Percentiles rank a stretch among this genome's conserved stretches.
These are phyloP conservation scores for Paramisgurnus dabryanus DNA, from an alignment of 2,113 vertebrate species.

Conservation along the genomic window DNA sequence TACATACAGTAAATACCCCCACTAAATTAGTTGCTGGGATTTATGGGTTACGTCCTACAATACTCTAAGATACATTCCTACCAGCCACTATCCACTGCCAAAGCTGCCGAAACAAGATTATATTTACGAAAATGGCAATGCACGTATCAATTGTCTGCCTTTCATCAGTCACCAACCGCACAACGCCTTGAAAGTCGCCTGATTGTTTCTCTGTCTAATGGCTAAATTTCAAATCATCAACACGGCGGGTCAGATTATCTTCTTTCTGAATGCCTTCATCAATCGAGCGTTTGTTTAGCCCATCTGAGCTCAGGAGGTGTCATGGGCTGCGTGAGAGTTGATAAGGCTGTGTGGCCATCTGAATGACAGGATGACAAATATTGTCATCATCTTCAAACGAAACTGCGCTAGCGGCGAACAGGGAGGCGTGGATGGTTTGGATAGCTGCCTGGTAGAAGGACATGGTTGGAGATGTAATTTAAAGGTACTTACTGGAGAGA, in stretches of 20 bases:
- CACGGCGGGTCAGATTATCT: constrained; percentile 22
- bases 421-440: constrained; percentile 56
- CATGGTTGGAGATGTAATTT: constrained; percentile 32
- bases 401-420: constrained; percentile 27
- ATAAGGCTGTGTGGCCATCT: constrained; percentile 52
- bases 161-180: constrained; percentile 15
- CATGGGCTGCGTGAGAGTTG: constrained; percentile 48
- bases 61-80: neutral
- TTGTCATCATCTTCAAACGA: constrained; percentile 47
- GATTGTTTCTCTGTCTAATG: constrained; percentile 10
- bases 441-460: constrained; percentile 52
- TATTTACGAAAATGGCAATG: constrained; percentile 9
- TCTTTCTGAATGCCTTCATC: constrained; percentile 48
- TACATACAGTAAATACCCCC: neutral
- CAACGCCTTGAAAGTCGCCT: neutral
- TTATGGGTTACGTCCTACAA: neutral
- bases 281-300: constrained; percentile 28
- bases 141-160: constrained; percentile 29
- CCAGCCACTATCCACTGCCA: neutral
- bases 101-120: constrained; percentile 4
- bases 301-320: constrained; percentile 35
- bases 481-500: constrained; percentile 87
- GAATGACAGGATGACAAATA: constrained; percentile 52
- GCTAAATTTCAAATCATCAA: constrained; percentile 39
- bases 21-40: neutral